Evolutionary conservation across 2,888 invertebrate species (phyloP).

Genomic region (Encarsia formosa): DNA sequence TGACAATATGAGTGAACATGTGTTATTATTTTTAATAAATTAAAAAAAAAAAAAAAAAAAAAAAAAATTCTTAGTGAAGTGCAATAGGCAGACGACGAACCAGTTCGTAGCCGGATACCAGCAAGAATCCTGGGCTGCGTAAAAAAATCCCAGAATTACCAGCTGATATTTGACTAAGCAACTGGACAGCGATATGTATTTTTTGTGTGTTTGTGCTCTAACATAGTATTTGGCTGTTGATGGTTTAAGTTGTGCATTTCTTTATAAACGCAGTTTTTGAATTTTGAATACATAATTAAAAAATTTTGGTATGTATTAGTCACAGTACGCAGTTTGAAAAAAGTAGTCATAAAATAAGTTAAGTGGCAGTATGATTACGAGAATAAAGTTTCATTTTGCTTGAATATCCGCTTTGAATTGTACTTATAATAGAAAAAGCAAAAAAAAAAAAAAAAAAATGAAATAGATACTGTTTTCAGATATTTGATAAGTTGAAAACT

Average conservation of each 20-base stretch:
- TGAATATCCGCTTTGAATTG: no score
- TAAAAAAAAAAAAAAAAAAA: no score
- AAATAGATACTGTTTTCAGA: no score
- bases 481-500: no score
- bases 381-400: no score
- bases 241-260: slow-evolving; percentile 5
- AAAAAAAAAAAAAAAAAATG: no score
- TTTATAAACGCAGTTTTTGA: slow-evolving; percentile 16
- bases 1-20: slow-evolving; percentile 42
- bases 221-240: slow-evolving; percentile 28
- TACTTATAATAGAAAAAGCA: no score
- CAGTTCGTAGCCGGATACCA: slow-evolving; percentile 67
- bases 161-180: slow-evolving; percentile 89
- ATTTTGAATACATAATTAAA: no score
- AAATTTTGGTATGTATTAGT: slow-evolving; percentile 47
- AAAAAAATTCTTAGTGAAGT: slow-evolving; percentile 30
- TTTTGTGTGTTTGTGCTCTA: slow-evolving; percentile 33
- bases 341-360: slow-evolving; percentile 12
- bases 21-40: no score
- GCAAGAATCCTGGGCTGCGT: slow-evolving; percentile 76
- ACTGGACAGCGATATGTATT: slow-evolving; percentile 35
- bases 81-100: slow-evolving; percentile 48
- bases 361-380: no score
- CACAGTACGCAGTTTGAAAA: slow-evolving; percentile 39
- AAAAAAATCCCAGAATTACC: slow-evolving; percentile 87